These are phyloP conservation scores for Phenganax subtilis DNA, from an alignment of 92 coral and sea anemone genomes.

Conservation along the genomic window DNA sequence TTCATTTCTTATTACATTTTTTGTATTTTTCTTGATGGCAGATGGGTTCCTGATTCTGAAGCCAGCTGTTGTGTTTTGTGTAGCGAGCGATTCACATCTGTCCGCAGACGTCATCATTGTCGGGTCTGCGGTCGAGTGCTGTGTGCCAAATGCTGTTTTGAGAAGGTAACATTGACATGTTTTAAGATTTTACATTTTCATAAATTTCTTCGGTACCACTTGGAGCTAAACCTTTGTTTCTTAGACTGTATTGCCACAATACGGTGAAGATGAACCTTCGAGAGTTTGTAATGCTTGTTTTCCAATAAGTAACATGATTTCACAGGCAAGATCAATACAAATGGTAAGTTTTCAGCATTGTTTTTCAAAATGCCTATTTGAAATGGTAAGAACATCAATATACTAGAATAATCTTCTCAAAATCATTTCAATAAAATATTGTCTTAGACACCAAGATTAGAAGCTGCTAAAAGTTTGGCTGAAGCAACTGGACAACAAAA, in stretches of 20 bases:
- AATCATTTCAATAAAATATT: background rate
- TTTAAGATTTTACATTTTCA: background rate
- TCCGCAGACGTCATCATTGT: slow-evolving; percentile 93
- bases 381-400: background rate
- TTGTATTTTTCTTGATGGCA: slow-evolving; percentile 6
- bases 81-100: slow-evolving; percentile 76
- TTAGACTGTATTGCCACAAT: slow-evolving; percentile 88
- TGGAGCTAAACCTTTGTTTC: background rate
- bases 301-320: slow-evolving; percentile 73
- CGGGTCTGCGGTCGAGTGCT: slow-evolving; percentile 85
- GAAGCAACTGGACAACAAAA: slow-evolving; percentile 78
- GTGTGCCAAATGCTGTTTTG: slow-evolving; percentile 92
- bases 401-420: background rate
- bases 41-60: slow-evolving; percentile 95
- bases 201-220: background rate
- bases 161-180: slow-evolving; percentile 58
- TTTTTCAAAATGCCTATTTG: background rate
- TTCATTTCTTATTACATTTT: background rate
- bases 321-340: slow-evolving; percentile 85
- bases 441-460: slow-evolving; percentile 74
- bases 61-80: slow-evolving; percentile 79
- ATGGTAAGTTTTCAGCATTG: slow-evolving; percentile 53
- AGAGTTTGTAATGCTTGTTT: slow-evolving; percentile 87
- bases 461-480: slow-evolving; percentile 73
- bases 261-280: slow-evolving; percentile 96